These are phyloP conservation scores for Drosophila robusta DNA, from an alignment of 2,888 invertebrate species.

Conservation along the genomic window DNA sequence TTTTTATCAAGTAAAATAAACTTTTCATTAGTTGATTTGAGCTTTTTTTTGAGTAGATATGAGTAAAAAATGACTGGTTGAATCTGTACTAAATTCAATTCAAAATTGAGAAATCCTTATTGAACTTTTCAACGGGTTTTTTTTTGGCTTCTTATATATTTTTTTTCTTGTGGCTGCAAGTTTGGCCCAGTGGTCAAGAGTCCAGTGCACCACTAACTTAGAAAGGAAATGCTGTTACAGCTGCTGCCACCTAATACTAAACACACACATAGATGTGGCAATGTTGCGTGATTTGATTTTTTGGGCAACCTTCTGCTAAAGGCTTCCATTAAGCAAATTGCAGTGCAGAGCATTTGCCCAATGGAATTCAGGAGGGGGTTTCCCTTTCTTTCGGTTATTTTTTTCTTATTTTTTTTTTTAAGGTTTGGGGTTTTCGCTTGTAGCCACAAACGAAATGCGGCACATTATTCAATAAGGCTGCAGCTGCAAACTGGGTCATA, in stretches of 20 bases:
- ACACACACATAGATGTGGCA: slow-evolving; percentile 16
- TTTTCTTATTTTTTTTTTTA: slow-evolving; percentile 2
- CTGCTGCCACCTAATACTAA: neutral
- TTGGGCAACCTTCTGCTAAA: slow-evolving; percentile 37
- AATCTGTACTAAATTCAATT: neutral
- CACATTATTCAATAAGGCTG: slow-evolving; percentile 71
- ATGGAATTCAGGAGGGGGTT: slow-evolving; percentile 8
- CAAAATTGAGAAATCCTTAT: neutral
- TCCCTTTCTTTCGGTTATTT: neutral
- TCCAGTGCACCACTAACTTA: slow-evolving; percentile 59
- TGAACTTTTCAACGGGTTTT: no score
- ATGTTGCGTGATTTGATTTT: slow-evolving; percentile 68
- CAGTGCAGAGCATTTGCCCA: slow-evolving; percentile 38
- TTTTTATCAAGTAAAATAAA: no score
- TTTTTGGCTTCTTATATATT: no score
- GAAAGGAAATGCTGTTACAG: slow-evolving; percentile 19
- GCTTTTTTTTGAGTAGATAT: neutral
- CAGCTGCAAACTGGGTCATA: slow-evolving; percentile 53
- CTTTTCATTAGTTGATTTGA: no score
- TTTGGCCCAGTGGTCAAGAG: slow-evolving; percentile 21
- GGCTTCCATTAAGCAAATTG: slow-evolving; percentile 75
- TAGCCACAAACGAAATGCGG: slow-evolving; percentile 59
- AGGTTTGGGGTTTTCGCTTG: slow-evolving; percentile 4
- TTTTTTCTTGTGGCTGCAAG: neutral
- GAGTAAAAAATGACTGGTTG: neutral